Base-by-base conservation (phyloP, 2,797 vertebrate genomes). In the Malacoctenus gilli region DNA sequence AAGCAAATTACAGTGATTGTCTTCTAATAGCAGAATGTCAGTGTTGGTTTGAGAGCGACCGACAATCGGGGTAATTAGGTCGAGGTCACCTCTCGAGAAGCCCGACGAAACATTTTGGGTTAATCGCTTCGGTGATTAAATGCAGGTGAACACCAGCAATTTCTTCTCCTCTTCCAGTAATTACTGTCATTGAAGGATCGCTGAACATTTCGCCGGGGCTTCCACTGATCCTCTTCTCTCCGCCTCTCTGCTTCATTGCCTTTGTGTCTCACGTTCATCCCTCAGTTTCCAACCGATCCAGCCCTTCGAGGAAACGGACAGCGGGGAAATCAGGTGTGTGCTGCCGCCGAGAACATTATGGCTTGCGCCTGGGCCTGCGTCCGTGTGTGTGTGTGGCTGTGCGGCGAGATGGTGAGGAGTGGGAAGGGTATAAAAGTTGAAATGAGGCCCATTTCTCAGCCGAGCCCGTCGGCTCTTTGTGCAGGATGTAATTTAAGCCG, bases 401-500 rank as follows among this genome's bases (percentile, higher is more conserved):
- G 25, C 9, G 25, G 6, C 5, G 1, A 28, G 25, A 1, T 4
- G 25, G 25, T 5, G 25, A 12, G 22, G 48, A n/a, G 30, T 19
- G 8, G 48, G 8, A 4, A 1, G 13, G 37, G 25, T 47, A 19
- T n/a, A 34, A 23, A 15, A 9, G 18, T 34, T 53, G 36, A 41
- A 61, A 54, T 22, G 8, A 21, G 43, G 47, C 19, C 40, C 60
- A 55, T 62, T 63, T 56, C 21, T 47, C 52, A 47, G 21, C 28
- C 41, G 61, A 44, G 52, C 25, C 47, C 61, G 30, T 48, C 39
- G 50, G 43, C 47, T 39, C 21, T 54, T 46, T 31, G 28, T 28
- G 23, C 49, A 61, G 43, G 48, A 42, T 62, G 48, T 73, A 31
- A 71, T 68, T 73, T 56, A 63, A 69, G 23, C 72, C 49, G 4